Conservation (phyloP, 2,113 vertebrate genomes). For the Piprites chloris region DNA sequence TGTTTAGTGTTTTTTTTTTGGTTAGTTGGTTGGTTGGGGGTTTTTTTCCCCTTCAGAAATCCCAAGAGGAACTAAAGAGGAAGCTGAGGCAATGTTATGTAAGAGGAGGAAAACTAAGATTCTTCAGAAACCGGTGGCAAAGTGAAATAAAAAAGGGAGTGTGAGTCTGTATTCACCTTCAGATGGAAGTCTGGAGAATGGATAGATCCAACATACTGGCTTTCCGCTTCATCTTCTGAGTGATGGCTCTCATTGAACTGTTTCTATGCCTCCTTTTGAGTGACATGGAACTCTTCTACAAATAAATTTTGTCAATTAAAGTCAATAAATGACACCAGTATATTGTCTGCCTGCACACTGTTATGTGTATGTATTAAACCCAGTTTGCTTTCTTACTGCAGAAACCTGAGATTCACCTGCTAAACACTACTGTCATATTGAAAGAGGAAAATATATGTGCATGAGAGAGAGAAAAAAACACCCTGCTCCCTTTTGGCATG, state of each 20-base stretch:
- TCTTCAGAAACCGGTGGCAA: not conserved
- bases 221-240: not conserved
- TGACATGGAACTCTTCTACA: not conserved
- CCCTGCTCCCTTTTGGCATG: not conserved
- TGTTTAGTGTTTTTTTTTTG: too few species aligned
- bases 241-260: not conserved
- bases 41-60: not conserved
- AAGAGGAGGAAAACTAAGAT: not conserved
- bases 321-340: not conserved
- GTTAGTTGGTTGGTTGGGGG: too few species aligned
- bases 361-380: not conserved
- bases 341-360: not conserved
- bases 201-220: not conserved
- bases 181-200: not conserved
- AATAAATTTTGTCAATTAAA: not conserved
- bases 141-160: not conserved
- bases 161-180: not conserved
- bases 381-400: not conserved
- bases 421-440: not conserved
- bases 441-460: not conserved
- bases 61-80: not conserved
- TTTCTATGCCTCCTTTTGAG: not conserved
- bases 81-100: not conserved
- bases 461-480: not conserved
- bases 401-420: not conserved